These are phyloP conservation scores for Neotoxoptera formosana DNA, from an alignment of 1,140 invertebrate species.

Conservation along the genomic window DNA sequence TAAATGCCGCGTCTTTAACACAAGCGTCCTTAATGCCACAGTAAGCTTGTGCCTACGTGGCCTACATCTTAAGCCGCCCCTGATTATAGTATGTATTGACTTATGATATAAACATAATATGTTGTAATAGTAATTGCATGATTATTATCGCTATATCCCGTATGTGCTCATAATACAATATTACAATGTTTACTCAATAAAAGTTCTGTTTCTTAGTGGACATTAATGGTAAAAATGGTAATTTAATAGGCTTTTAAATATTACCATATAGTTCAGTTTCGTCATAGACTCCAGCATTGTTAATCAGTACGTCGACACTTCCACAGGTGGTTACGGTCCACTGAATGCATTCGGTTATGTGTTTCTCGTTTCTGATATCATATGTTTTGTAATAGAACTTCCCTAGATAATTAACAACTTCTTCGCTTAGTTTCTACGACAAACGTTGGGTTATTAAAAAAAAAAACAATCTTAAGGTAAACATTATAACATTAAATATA, in stretches of 20 bases:
- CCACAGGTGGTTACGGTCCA: neutral
- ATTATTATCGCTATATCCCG: too few species aligned
- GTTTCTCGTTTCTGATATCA: constrained; percentile 24
- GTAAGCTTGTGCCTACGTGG: too few species aligned
- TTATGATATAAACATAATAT: too few species aligned
- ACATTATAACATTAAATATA: neutral
- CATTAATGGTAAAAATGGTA: neutral
- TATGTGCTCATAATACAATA: too few species aligned
- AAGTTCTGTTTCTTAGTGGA: neutral
- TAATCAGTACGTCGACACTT: constrained; percentile 6
- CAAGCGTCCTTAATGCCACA: too few species aligned
- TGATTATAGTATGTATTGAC: too few species aligned
- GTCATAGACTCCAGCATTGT: constrained; percentile 40
- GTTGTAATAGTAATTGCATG: too few species aligned
- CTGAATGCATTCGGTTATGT: constrained; percentile 30
- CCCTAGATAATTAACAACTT: neutral
- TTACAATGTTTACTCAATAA: too few species aligned
- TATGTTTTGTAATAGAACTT: constrained; percentile 32
- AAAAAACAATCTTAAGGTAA: neutral
- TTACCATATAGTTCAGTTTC: constrained; percentile 9
- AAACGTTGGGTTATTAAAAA: neutral
- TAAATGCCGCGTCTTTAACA: too few species aligned
- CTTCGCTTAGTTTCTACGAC: constrained; percentile 10
- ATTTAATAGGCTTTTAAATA: neutral
- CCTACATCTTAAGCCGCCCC: too few species aligned